Percentiles rank a stretch among this genome's conserved stretches.
phyloP scores from a whole-genome alignment of 2,888 invertebrate genomes.

The Corythucha ciliata region DNA sequence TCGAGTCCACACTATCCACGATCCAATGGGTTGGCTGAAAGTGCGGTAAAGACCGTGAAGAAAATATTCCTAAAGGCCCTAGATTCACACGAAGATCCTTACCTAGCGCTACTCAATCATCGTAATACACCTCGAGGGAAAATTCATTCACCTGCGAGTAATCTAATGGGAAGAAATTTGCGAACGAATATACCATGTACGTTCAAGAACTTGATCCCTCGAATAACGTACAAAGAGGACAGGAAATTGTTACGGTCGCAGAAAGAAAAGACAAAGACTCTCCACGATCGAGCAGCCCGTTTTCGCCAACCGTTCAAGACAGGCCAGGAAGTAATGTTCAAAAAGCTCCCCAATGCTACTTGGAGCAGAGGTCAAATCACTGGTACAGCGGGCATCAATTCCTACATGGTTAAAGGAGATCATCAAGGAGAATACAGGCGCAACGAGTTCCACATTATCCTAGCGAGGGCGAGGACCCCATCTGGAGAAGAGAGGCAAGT shows the following conservation, averaged over 20 bases:
- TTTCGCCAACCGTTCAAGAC: too few species aligned
- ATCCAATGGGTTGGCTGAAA: constrained; percentile 31
- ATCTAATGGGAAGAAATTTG: neutral
- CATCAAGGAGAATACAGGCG: too few species aligned
- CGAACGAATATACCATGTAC: constrained; percentile 11
- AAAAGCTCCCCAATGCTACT: constrained; percentile 1
- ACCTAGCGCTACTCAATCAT: neutral
- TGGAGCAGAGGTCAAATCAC: neutral
- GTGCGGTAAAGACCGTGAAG: constrained; percentile 16
- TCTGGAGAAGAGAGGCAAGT: too few species aligned
- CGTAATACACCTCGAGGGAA: constrained; percentile 2
- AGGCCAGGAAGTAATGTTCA: constrained; percentile 1
- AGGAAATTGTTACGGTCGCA: constrained; percentile 8
- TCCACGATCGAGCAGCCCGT: neutral
- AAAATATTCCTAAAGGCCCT: constrained; percentile 10
- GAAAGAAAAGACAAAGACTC: neutral
- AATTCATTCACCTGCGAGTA: constrained; percentile 2
- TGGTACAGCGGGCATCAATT: too few species aligned
- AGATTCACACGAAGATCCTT: constrained; percentile 1
- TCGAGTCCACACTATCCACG: constrained; percentile 33
- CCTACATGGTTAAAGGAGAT: too few species aligned
- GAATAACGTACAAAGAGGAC: constrained; percentile 3
- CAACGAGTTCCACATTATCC: too few species aligned
- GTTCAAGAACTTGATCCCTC: neutral
- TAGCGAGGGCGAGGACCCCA: too few species aligned